Evolutionary conservation across 2,797 vertebrate species (phyloP).

Genomic region (Astyanax mexicanus): DNA sequence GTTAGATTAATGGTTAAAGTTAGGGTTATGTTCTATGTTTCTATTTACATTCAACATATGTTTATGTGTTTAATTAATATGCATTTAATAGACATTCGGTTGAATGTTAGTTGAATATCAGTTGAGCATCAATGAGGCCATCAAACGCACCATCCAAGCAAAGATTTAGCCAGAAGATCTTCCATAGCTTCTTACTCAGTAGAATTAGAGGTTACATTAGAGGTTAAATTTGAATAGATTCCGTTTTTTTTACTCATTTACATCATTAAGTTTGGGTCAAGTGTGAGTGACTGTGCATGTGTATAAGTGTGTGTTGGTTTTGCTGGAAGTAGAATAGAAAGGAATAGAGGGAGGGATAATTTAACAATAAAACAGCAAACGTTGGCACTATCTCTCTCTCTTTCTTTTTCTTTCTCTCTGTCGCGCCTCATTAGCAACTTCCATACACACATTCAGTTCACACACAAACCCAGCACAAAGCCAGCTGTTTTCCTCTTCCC

Average conservation of each 20-base stretch:
- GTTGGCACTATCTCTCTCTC: conserved; percentile 26
- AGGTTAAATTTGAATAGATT: neutral
- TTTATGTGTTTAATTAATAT: too few species aligned
- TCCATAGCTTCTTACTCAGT: neutral
- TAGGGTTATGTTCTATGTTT: too few species aligned
- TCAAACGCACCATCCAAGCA: too few species aligned
- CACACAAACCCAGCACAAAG: conserved; percentile 16
- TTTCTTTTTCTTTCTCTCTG: too few species aligned
- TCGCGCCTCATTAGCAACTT: conserved; percentile 31
- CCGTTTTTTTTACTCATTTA: neutral
- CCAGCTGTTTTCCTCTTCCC: conserved; percentile 22
- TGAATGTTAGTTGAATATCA: too few species aligned
- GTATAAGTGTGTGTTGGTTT: conserved; percentile 10
- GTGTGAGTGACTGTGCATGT: too few species aligned
- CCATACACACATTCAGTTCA: neutral
- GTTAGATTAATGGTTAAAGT: too few species aligned
- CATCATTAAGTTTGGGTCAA: neutral
- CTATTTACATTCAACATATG: too few species aligned
- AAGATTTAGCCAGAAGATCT: too few species aligned
- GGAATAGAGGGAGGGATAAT: conserved; percentile 19
- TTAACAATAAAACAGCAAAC: conserved; percentile 35
- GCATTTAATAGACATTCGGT: too few species aligned
- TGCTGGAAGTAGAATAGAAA: neutral
- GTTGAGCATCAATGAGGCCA: too few species aligned
- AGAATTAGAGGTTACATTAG: neutral